These are phyloP conservation scores for Clanis bilineata DNA, from an alignment of 2,888 invertebrate genomes.

Conservation along the genomic window DNA sequence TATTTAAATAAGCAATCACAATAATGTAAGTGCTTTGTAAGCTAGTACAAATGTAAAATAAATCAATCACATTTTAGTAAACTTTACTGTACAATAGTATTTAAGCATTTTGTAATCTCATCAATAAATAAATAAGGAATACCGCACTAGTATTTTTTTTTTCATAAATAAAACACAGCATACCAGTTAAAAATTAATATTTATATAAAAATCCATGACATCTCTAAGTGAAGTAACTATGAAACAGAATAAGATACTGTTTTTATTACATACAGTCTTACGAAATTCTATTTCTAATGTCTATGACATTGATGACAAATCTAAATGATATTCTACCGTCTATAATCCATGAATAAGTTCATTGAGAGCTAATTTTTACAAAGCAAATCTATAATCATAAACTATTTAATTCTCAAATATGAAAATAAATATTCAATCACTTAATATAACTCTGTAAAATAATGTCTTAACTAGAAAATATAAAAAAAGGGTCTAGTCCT, in stretches of 20 bases:
- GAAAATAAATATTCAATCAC: conserved; percentile 17
- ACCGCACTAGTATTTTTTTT: not conserved
- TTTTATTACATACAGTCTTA: conserved; percentile 15
- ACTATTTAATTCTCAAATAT: conserved; percentile 13
- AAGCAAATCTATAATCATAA: conserved; percentile 36
- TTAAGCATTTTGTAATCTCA: not conserved
- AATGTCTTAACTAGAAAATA: conserved; percentile 1
- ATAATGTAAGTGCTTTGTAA: not conserved
- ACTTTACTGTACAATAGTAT: no score
- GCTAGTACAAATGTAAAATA: not conserved
- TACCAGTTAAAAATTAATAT: conserved; percentile 12
- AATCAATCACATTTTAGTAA: no score
- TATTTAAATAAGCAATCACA: not conserved
- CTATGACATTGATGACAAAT: conserved; percentile 30
- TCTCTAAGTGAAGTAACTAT: conserved; percentile 16
- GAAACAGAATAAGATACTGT: conserved; percentile 17
- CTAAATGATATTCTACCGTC: conserved; percentile 20
- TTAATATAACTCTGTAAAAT: conserved; percentile 8
- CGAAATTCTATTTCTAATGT: conserved; percentile 17
- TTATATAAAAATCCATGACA: conserved; percentile 14
- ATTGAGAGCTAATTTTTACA: conserved; percentile 39
- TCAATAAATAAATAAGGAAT: conserved; percentile 1
- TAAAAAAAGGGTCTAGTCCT: not conserved
- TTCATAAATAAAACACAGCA: not conserved
- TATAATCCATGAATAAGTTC: conserved; percentile 30